phyloP scores from a whole-genome alignment of 30 jellyfish, hydroid and myxozoan species.

The Calvadosia cruxmelitensis region DNA sequence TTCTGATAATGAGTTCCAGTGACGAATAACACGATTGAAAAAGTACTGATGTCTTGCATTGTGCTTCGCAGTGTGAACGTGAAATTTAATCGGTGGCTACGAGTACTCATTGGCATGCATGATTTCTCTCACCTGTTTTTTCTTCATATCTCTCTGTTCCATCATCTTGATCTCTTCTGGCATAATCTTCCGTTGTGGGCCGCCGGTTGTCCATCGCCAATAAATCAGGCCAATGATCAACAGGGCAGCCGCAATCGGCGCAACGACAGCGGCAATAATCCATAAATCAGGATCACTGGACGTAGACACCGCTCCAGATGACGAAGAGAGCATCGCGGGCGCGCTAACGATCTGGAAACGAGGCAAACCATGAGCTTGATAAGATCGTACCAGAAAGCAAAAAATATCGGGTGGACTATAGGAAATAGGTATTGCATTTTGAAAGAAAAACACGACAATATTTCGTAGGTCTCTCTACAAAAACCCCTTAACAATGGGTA shows the following conservation, averaged over 20 bases:
- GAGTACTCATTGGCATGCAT: too few species aligned
- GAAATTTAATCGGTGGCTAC: too few species aligned
- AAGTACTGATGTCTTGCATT: too few species aligned
- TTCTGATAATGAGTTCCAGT: too few species aligned
- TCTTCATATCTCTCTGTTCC: conserved; percentile 4
- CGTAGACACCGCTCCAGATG: conserved; percentile 25
- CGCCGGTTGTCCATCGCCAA: conserved; percentile 87
- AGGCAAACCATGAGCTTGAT: neutral
- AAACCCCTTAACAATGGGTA: too few species aligned
- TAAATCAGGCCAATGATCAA: conserved; percentile 10
- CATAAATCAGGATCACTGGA: conserved; percentile 17
- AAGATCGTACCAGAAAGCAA: neutral
- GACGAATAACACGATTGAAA: too few species aligned
- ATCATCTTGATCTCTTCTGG: conserved; percentile 53
- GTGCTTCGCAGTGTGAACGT: too few species aligned
- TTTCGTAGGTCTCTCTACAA: too few species aligned
- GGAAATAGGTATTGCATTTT: neutral
- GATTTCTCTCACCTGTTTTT: neutral
- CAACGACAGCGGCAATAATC: conserved; percentile 79
- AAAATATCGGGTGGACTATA: neutral
- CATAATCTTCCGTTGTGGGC: conserved; percentile 41
- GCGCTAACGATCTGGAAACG: conserved; percentile 31
- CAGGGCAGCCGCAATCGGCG: conserved; percentile 21
- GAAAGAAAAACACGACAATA: neutral
- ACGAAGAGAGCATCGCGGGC: conserved; percentile 49